Base-by-base conservation (phyloP, 2,113 vertebrate genomes). In the Litocranius walleri region DNA sequence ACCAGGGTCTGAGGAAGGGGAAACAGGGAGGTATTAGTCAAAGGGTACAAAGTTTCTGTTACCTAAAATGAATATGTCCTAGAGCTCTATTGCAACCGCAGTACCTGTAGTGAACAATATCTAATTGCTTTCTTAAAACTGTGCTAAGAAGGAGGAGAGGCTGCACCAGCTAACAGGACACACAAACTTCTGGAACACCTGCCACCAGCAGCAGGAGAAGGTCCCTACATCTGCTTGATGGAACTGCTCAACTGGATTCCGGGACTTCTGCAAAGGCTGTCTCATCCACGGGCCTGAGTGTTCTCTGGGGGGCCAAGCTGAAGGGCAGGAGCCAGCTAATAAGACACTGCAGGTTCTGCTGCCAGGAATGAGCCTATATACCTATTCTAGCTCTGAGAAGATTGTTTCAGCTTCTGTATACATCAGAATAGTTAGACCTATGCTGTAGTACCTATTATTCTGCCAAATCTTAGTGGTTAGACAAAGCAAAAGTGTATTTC, bases 261-360 rank as follows among this genome's bases (percentile, higher is more conserved):
- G 36, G 77, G 45, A 74, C 36, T 83, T 36, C 40, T 33, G 21
- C 61, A 57, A 30, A 83, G 25, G 8, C 16, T 59, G 6, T 40
- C 40, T 59, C 29, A 23, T 30, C 40, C 5, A 5, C 16, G 30
- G 5, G 40, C 57, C 30, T 23, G 2, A 11, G n/a, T 50, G 11
- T 12, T 40, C n/a, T 71, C 36, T 17, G 21, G 12, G 30, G 17
- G 2, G 23, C 29, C n/a, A 45, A 0, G 3, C 43, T n/a, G 40
- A 50, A 33, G 50, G 25, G 1, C 16, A 16, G 30, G 30, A 82
- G 16, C 48, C 29, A n/a, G 36, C 27, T 64, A 40, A 50, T 6
- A 19, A 33, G 3, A 16, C 43, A 7, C 30, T 77, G 4, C 64
- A 78, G 54, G 1, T 17, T 87, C 54, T 45, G 21, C 16, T 30